Evolutionary conservation across 2,797 vertebrate species (phyloP).

Genomic region (Mycteria americana): DNA sequence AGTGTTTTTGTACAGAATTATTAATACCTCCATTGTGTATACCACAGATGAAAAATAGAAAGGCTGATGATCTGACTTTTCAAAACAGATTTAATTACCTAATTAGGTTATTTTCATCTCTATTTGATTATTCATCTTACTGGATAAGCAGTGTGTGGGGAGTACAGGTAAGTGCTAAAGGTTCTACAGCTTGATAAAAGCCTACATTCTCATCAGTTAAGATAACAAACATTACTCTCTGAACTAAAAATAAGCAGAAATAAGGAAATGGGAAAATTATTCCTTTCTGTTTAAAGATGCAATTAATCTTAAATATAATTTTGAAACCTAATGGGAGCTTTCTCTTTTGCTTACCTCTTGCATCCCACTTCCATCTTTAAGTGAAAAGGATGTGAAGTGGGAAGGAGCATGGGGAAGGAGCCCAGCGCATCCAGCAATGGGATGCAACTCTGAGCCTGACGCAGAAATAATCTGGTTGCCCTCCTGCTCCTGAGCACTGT

Average conservation of each 20-base stretch:
- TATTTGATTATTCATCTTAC: not conserved
- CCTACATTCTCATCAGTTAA: not conserved
- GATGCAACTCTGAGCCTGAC: not conserved
- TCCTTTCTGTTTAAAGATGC: not conserved
- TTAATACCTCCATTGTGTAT: not conserved
- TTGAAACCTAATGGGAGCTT: not conserved
- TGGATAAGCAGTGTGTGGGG: not conserved
- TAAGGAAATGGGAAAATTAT: not conserved
- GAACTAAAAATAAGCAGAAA: not conserved
- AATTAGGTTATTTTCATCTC: not conserved
- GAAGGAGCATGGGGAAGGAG: not conserved
- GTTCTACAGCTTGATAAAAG: not conserved
- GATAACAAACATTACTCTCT: not conserved
- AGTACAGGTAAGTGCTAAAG: not conserved
- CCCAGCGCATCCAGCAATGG: not conserved
- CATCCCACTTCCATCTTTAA: not conserved
- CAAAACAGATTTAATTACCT: not conserved
- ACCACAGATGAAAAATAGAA: not conserved
- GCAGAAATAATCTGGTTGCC: not conserved
- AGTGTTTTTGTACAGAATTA: not conserved
- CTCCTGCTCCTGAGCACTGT: not conserved
- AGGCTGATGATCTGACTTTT: not conserved
- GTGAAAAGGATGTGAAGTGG: not conserved
- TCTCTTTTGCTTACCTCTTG: not conserved
- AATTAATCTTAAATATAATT: not conserved